phyloP scores from a whole-genome alignment of 2,888 invertebrate genomes.

The Megaustenia siamemsis region DNA sequence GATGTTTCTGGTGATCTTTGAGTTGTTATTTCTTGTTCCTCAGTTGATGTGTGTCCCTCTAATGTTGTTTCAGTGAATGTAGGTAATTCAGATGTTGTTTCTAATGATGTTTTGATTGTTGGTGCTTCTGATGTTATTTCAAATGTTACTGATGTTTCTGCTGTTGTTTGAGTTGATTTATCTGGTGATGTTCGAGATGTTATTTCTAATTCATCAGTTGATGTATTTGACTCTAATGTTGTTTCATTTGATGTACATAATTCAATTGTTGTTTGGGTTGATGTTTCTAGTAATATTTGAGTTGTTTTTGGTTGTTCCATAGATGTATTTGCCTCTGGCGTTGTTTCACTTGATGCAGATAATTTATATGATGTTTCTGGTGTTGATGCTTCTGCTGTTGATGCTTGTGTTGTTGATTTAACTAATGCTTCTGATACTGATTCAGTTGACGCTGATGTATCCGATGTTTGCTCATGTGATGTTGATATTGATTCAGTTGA shows the following conservation, averaged over 20 bases:
- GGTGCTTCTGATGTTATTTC: too few species aligned
- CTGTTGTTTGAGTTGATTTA: not conserved
- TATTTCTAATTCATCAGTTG: slow-evolving; percentile 6
- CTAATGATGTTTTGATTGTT: too few species aligned
- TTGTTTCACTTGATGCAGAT: not conserved
- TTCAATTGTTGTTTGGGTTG: not conserved
- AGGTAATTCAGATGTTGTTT: too few species aligned
- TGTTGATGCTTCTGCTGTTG: not conserved
- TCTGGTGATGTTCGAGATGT: not conserved
- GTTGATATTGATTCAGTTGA: not conserved
- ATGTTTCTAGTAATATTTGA: not conserved
- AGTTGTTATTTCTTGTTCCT: too few species aligned
- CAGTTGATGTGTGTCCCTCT: too few species aligned
- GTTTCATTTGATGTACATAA: not conserved
- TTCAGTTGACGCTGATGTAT: not conserved
- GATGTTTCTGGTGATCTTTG: too few species aligned
- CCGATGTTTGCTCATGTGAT: not conserved
- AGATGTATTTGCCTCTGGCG: not conserved
- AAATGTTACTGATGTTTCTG: slow-evolving; percentile 4
- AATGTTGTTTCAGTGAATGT: too few species aligned
- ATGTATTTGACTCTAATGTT: not conserved
- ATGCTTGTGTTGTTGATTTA: not conserved
- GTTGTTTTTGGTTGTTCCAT: too few species aligned
- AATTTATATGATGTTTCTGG: not conserved
- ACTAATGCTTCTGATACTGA: not conserved